Evolutionary conservation across 64 coral and sea anemone genomes (phyloP).

Genomic region (Montipora efflorescens): DNA sequence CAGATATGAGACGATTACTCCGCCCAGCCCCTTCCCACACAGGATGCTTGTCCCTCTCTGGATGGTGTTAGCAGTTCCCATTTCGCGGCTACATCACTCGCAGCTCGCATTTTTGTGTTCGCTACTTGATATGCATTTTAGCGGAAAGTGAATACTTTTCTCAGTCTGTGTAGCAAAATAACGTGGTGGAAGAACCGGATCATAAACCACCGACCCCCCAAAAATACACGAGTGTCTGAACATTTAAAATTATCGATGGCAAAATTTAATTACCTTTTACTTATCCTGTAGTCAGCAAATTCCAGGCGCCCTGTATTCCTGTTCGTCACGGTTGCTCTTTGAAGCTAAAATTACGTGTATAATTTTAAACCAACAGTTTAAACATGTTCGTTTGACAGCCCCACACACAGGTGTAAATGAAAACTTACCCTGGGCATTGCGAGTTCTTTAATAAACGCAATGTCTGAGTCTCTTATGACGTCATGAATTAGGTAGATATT

Average conservation of each 20-base stretch:
- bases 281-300: constrained; percentile 72
- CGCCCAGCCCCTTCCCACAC: no score
- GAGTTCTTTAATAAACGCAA: constrained; percentile 52
- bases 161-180: no score
- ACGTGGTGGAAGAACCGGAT: no score
- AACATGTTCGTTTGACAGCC: not conserved
- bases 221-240: no score
- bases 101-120: no score
- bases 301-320: constrained; percentile 39
- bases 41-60: no score
- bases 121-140: no score
- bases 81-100: no score
- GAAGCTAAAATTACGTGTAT: constrained; percentile 18
- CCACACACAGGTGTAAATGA: not conserved
- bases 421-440: constrained; percentile 45
- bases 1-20: no score
- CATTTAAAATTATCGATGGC: no score
- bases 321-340: constrained; percentile 70
- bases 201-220: not conserved
- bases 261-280: constrained; percentile 50
- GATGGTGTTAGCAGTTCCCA: no score
- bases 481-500: constrained; percentile 56
- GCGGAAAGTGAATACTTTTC: no score
- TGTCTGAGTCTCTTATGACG: constrained; percentile 62
- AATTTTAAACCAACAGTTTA: not conserved